A percentile compares a stretch with the other conserved stretches of the same genome.
Conservation (phyloP, 2,888 invertebrate species). For the Drosophila antonietae region DNA sequence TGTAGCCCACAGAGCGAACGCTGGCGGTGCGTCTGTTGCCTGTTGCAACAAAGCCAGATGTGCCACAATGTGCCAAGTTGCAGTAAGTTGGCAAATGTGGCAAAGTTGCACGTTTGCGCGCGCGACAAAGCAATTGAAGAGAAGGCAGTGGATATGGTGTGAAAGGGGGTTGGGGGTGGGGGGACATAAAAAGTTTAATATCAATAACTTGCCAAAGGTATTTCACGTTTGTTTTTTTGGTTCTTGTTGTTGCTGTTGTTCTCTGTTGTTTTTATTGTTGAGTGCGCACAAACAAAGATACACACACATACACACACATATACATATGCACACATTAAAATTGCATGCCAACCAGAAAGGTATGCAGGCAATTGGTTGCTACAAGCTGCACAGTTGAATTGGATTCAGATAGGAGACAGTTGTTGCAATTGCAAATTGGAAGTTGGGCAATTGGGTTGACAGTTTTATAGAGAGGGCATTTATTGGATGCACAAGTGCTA, state of each 20-base stretch:
- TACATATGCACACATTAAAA: conserved; percentile 57
- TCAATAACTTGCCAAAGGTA: conserved; percentile 44
- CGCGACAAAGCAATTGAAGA: conserved; percentile 20
- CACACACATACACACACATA: conserved; percentile 13
- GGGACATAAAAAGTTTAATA: conserved; percentile 48
- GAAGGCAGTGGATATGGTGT: neutral
- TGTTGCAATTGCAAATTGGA: conserved; percentile 32
- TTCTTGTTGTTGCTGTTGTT: conserved; percentile 24
- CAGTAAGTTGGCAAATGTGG: conserved; percentile 46
- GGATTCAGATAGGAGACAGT: conserved; percentile 1
- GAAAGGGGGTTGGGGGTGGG: neutral
- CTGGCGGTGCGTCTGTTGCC: conserved; percentile 99
- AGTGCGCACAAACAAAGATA: conserved; percentile 21
- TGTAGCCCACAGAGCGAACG: conserved; percentile 98
- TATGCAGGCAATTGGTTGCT: conserved; percentile 29
- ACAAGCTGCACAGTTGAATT: neutral
- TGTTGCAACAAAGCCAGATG: conserved; percentile 75
- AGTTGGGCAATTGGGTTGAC: conserved; percentile 31
- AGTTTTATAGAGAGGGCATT: conserved; percentile 32
- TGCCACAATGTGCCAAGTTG: conserved; percentile 13
- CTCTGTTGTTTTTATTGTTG: conserved; percentile 30
- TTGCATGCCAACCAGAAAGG: conserved; percentile 67
- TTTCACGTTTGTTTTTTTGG: conserved; percentile 9
- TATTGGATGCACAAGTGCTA: conserved; percentile 41
- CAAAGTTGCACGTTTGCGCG: conserved; percentile 42